Base-by-base conservation (phyloP, 2,113 vertebrate species). In the Mobula hypostoma region DNA sequence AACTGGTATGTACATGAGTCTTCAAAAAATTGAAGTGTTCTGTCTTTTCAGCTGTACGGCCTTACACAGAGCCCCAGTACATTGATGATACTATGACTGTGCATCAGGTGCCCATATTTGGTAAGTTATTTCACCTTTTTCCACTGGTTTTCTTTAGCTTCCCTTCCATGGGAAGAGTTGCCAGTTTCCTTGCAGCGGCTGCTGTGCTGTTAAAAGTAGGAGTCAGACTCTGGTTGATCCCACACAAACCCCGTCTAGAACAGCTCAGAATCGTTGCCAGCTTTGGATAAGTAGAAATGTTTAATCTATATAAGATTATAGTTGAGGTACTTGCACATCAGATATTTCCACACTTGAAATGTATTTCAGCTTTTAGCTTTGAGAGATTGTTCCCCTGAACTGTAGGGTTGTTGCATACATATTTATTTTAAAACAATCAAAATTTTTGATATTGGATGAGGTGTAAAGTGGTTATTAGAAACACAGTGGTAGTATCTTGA, bases 81-180 rank as follows among this genome's bases (percentile, higher is more conserved):
- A 96, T 95, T 94, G 97, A 98, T 0, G 97, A 98, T 94, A 98
- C 97, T 0, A 97, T 98, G 97, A 97, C 97, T 0, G 98, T 99
- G 72, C 48, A 94, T 91, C 98, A 99, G 19, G 95, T 99, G 61
- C 98, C 98, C 1, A 95, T 99, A 66, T 95, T 97, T 94, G 97
- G 99, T 99, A 95, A 97, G 98, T 14, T 32, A 48, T 70, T 94
- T 70, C 14, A 68, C 66, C 21, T 0, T 0, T 56, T 7, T 56
- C 6, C 19, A 61, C 14, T 15, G 7, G 21, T 0, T 15, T 68
- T 17, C 32, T 66, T 0, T 90, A 29, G 48, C 48, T 48, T 90
- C 66, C n/a, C n/a, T 15, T 68, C 85, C 2, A 66, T 27, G 29
- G 1, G 83, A 87, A 63, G 27, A 87, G 56, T 5, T 87, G 58